A percentile compares a stretch with the other conserved stretches of the same genome.
Evolutionary conservation across 2,888 invertebrate species (phyloP).

Genomic region (Bombylius discolor): DNA sequence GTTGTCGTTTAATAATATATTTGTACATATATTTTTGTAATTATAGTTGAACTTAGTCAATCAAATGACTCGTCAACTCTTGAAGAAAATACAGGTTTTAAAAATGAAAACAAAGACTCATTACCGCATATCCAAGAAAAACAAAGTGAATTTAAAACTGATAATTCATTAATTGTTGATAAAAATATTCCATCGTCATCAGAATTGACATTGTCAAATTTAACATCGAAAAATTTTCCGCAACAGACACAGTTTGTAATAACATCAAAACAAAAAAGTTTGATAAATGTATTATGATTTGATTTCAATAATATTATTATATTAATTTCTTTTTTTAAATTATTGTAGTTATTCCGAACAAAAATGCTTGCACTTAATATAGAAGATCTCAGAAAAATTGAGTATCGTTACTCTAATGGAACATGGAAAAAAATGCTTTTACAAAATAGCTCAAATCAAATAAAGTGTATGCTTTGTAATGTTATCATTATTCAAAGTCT

Average conservation of each 20-base stretch:
- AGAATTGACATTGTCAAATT: no score
- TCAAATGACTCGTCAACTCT: no score
- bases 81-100: no score
- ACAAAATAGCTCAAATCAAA: neutral
- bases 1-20: no score
- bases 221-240: neutral
- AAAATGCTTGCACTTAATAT: conserved; percentile 1
- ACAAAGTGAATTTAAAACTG: no score
- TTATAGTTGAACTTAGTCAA: no score
- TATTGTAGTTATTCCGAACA: neutral
- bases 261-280: neutral
- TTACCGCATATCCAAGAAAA: no score
- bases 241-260: neutral
- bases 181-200: no score
- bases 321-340: neutral
- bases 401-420: conserved; percentile 2
- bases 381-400: conserved; percentile 5
- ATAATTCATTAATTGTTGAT: no score
- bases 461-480: conserved; percentile 7
- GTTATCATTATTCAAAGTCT: conserved; percentile 2
- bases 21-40: no score
- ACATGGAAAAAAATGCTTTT: conserved; percentile 4
- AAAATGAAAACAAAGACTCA: no score
- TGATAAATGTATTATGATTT: neutral
- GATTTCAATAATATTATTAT: neutral